Conservation (phyloP, 2,113 vertebrate species). For the Fukomys damarensis region DNA sequence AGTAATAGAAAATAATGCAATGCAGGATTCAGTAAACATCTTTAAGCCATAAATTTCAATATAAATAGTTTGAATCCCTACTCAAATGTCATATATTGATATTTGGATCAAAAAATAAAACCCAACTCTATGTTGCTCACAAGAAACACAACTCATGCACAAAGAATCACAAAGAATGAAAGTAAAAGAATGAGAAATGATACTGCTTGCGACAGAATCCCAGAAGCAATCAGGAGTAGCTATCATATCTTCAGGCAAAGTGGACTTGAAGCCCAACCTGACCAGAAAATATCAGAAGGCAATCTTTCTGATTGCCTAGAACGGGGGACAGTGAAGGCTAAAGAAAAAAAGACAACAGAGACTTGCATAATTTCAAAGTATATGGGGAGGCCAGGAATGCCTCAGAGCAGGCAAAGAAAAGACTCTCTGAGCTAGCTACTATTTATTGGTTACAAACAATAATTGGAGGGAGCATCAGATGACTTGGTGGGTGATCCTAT, state of each 20-base stretch:
- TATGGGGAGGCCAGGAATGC: too few relatives aligned
- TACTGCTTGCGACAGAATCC: background rate
- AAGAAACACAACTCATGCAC: background rate
- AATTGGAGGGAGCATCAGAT: too few relatives aligned
- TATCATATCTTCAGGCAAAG: background rate
- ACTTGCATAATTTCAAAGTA: too few relatives aligned
- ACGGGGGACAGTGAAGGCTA: too few relatives aligned
- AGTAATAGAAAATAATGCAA: background rate
- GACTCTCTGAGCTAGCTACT: too few relatives aligned
- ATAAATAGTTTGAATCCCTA: background rate
- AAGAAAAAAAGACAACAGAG: too few relatives aligned
- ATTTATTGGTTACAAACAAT: too few relatives aligned
- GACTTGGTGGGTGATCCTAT: too few relatives aligned
- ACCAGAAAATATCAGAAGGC: background rate
- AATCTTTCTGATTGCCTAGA: too few relatives aligned
- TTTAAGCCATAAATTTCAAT: background rate
- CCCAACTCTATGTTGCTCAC: background rate
- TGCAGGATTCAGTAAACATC: background rate
- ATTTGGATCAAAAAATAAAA: background rate
- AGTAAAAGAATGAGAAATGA: background rate
- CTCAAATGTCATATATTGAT: background rate
- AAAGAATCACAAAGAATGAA: background rate
- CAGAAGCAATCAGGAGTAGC: background rate
- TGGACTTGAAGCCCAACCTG: background rate
- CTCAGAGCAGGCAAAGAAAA: too few relatives aligned